These are phyloP conservation scores for Steromphala cineraria DNA, from an alignment of 2,888 invertebrate genomes.

Conservation along the genomic window DNA sequence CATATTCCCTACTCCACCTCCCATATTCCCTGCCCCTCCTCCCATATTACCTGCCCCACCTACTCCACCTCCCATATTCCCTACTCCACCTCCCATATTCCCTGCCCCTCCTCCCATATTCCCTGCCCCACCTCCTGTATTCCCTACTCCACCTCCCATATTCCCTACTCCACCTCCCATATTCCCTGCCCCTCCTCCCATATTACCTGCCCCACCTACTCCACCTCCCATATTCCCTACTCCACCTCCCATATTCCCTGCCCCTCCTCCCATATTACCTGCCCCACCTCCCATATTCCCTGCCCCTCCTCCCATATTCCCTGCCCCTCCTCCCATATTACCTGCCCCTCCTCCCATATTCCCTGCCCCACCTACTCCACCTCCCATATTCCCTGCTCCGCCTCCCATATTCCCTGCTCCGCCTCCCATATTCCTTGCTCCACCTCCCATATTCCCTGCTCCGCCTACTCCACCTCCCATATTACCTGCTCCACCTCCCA, in stretches of 20 bases:
- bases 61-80: not conserved
- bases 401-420: not conserved
- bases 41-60: not conserved
- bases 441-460: not conserved
- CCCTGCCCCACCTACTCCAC: no score
- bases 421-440: not conserved
- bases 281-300: not conserved
- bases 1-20: not conserved
- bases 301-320: not conserved
- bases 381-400: not conserved
- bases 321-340: not conserved
- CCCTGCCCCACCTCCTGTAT: not conserved
- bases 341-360: not conserved
- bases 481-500: not conserved
- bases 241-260: not conserved
- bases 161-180: not conserved
- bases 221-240: not conserved
- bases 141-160: not conserved
- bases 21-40: not conserved
- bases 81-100: not conserved
- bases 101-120: not conserved
- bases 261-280: not conserved
- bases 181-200: not conserved
- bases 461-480: not conserved
- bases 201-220: not conserved